A percentile compares a stretch with the other conserved stretches of the same genome.
phyloP scores from a whole-genome alignment of 2,888 invertebrate species.

The Mesoligia furuncula region DNA sequence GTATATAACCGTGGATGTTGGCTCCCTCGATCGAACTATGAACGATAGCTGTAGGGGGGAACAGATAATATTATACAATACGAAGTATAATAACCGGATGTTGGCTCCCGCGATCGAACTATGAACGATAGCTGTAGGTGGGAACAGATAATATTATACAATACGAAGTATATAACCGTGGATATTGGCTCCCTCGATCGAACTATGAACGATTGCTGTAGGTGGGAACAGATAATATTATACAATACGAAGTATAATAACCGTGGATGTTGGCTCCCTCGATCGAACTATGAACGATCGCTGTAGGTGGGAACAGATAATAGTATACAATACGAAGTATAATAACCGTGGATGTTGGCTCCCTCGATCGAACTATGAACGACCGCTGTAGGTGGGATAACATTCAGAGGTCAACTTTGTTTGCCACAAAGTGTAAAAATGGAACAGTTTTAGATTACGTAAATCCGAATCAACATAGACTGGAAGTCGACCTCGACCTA shows the following conservation, averaged over 20 bases:
- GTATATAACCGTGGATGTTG: neutral
- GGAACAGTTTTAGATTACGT: neutral
- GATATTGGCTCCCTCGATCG: neutral
- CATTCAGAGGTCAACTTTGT: slow-evolving; percentile 7
- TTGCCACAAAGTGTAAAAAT: neutral
- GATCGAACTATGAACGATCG: too few relatives aligned
- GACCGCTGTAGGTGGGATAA: neutral
- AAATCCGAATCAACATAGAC: neutral
- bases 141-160: neutral
- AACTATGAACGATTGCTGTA: neutral
- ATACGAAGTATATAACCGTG: neutral
- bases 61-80: slow-evolving; percentile 8
- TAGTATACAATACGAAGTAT: neutral
- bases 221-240: neutral
- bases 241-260: neutral
- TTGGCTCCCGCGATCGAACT: too few relatives aligned
- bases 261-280: neutral
- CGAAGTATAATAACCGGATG: neutral
- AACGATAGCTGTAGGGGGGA: neutral
- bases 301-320: neutral
- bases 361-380: neutral
- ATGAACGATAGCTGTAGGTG: neutral
- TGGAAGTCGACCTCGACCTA: neutral
- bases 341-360: neutral
- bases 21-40: neutral